Percentiles rank a stretch among this genome's conserved stretches.
These are phyloP conservation scores for Drosophila setifemur DNA, from an alignment of 1,140 invertebrate species.

Conservation along the genomic window DNA sequence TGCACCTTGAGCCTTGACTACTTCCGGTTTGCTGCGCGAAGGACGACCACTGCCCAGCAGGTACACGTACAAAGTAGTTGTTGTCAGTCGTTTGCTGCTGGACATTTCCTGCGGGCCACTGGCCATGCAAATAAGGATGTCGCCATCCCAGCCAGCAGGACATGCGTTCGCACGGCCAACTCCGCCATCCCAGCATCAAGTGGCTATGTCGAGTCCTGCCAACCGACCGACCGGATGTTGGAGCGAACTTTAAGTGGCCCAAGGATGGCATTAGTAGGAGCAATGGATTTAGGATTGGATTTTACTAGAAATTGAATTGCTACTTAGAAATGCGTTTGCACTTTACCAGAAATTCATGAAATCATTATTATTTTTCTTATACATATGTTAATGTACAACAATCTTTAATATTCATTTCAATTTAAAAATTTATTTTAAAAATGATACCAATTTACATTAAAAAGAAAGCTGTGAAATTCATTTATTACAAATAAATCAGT, in stretches of 20 bases:
- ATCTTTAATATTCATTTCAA: too few species aligned
- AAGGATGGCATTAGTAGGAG: neutral
- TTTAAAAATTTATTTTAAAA: too few species aligned
- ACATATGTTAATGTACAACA: too few species aligned
- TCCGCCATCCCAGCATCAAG: slow-evolving; percentile 53
- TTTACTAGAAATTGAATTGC: too few species aligned
- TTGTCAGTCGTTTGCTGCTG: slow-evolving; percentile 24
- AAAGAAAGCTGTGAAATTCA: too few species aligned
- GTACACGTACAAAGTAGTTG: slow-evolving; percentile 60
- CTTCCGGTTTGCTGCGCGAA: slow-evolving; percentile 73
- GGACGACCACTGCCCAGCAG: slow-evolving; percentile 65
- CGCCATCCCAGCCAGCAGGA: slow-evolving; percentile 46
- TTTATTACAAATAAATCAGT: too few species aligned
- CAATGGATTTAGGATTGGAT: too few species aligned
- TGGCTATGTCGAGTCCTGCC: slow-evolving; percentile 15
- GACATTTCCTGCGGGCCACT: slow-evolving; percentile 68
- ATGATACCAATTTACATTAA: too few species aligned
- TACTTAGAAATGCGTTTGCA: too few species aligned
- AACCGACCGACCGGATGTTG: slow-evolving; percentile 52
- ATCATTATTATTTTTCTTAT: too few species aligned
- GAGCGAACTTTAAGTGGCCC: slow-evolving; percentile 13
- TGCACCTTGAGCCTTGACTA: slow-evolving; percentile 78
- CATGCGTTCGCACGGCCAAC: slow-evolving; percentile 30
- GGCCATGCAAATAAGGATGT: slow-evolving; percentile 72
- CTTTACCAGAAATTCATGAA: too few species aligned